Evolutionary conservation across 2,113 vertebrate genomes (phyloP), one percentile per base, ranked within the genome.

Genomic region (Callopanchax toddi): DNA sequence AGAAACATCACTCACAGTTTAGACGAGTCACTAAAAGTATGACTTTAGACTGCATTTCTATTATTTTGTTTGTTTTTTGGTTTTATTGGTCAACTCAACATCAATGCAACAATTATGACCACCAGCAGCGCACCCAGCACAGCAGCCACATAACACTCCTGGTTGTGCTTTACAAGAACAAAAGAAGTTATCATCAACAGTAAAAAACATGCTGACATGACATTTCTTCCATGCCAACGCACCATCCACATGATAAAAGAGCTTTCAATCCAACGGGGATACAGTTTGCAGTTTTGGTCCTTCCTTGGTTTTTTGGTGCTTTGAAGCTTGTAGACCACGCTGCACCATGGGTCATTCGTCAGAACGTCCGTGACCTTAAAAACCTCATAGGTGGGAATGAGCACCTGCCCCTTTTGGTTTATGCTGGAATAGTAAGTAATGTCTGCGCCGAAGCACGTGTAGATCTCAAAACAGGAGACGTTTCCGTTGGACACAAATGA

Each of bases 401-500:
- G 60, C 49, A 73, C 71, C 43, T 87, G 73, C 21, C 71, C 78
- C 12, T 0, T 12, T 12, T 60, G 39, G 0, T 42, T 25, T 21
- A 1, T n/a, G 3, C 70, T 66, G 21, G 79, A 87, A 53, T 81
- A 83, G 29, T 72, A 17, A 3, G 78, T 65, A 13, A 87, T 63
- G 8, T 87, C 81, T 11, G 81, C 86, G 23, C 83, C 73, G 6
- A 78, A 74, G 43, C 86, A 82, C 0, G 78, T 82, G 15, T 62
- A 22, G 20, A 87, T 84, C 59, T 87, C 83, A 65, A 87, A 87
- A 40, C 81, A 87, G 34, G 82, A 82, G 21, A 62, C 57, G 1
- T 55, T 62, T 6, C 61, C 65, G 1, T 32, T 46, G 1, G 37
- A 34, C 3, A 11, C 16, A 45, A 60, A 42, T 0, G 62, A 37